Base-by-base conservation (phyloP, 1,140 invertebrate genomes). In the Drosophila kurseongensis region DNA sequence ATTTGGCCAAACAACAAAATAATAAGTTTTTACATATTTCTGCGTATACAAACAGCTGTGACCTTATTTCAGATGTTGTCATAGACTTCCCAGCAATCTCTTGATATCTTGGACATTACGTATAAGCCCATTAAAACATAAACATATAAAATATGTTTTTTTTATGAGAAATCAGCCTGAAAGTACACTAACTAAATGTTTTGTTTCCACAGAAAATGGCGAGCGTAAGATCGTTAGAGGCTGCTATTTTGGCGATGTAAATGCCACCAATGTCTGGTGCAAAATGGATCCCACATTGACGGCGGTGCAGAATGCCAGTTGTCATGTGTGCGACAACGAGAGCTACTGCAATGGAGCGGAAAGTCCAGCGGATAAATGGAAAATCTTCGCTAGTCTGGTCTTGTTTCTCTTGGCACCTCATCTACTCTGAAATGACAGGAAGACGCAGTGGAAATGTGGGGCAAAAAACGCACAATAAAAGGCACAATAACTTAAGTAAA, bases 241-340 rank as follows among this genome's bases (percentile, higher is more conserved):
- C 55, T 91, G 90, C 42, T 91, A 85, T 35, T 91, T 91, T 35
- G 90, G 90, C 27, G 90, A 91, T 45, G 66, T 89, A 45, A 91
- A 91, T 62, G 83, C 78, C 36, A 91, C 90, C 10, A 72, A 75
- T 13, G 60, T 78, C 23, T 72, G 90, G 60, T 91, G 90, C 54
- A 74, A 60, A 35, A 63, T 90, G 80, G 90, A 91, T 57, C 90
- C 90, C 8, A 78, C 80, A 4, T 45, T 91, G 66, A 71, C 50
- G 9, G 42, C 72, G 8, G 75, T 90, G 9, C 60, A 89, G 27
- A 78, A 90, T 47, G 59, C 81, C 41, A 81, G 57, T 36, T 91
- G 90, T 66, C 66, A 89, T 52, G 90, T 91, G 9, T 91, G 90
- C 63, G 57, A 91, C 47, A 71, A 80, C 36, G 86, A 91, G 27